phyloP scores from a whole-genome alignment of 2,113 vertebrate species.

The Pelecanus crispus region DNA sequence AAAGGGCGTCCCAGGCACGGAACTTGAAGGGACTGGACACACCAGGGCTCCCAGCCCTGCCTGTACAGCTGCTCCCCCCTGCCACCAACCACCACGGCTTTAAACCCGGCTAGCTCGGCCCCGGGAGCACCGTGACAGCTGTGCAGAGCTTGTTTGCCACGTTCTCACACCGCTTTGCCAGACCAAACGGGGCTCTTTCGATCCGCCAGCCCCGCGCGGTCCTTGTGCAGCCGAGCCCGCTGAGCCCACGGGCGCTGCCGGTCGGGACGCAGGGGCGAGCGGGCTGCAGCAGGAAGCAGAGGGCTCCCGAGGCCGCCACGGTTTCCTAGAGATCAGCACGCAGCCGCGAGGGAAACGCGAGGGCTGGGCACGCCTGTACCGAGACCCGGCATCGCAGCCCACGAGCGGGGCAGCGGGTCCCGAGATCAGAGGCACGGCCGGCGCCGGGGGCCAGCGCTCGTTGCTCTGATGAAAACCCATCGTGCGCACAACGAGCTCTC shows the following conservation, averaged over 20 bases:
- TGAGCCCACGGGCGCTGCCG: fast-evolving
- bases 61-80: not conserved
- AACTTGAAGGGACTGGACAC: not conserved
- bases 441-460: fast-evolving
- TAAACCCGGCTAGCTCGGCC: fast-evolving
- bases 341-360: not conserved
- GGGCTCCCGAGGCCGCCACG: fast-evolving
- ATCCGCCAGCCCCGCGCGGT: fast-evolving
- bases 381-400: fast-evolving
- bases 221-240: not conserved
- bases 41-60: not conserved
- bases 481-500: fast-evolving
- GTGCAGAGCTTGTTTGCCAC: not conserved
- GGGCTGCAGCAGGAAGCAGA: fast-evolving
- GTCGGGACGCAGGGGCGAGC: fast-evolving
- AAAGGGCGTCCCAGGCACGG: not conserved
- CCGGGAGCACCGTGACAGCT: fast-evolving
- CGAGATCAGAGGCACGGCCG: fast-evolving
- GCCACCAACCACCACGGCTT: not conserved
- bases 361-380: not conserved
- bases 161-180: not conserved
- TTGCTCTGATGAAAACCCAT: not conserved
- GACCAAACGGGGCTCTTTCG: not conserved
- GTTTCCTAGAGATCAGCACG: not conserved
- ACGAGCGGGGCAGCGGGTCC: fast-evolving